Percentiles rank a stretch among this genome's conserved stretches.
phyloP scores from a whole-genome alignment of 2,797 vertebrate genomes.

The Sparus aurata region DNA sequence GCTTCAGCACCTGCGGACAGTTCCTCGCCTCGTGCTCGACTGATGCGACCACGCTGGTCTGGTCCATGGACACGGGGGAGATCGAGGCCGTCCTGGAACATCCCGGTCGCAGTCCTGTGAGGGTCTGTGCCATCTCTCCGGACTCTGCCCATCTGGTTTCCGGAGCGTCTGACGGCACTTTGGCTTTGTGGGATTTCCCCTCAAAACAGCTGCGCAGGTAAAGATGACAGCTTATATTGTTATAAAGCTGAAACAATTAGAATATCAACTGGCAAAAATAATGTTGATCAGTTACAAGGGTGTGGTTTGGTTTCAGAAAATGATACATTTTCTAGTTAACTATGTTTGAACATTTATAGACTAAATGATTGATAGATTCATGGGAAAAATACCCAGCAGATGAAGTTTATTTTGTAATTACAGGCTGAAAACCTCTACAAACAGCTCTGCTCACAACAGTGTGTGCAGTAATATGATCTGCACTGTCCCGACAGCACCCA shows the following conservation, averaged over 20 bases:
- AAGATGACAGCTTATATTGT: neutral
- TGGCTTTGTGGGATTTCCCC: slow-evolving; percentile 91
- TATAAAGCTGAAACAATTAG: no score
- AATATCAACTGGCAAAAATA: neutral
- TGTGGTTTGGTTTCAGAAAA: neutral
- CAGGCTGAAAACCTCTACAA: neutral
- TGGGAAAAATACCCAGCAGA: neutral
- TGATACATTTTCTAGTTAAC: neutral
- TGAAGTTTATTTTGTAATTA: neutral
- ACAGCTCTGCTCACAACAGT: no score
- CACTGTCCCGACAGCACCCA: neutral
- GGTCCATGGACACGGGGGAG: slow-evolving; percentile 86
- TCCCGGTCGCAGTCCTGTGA: slow-evolving; percentile 89
- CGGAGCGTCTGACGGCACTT: slow-evolving; percentile 91
- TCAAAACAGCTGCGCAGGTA: slow-evolving; percentile 86
- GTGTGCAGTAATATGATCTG: neutral
- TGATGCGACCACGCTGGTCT: slow-evolving; percentile 90
- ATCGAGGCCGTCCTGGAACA: slow-evolving; percentile 88
- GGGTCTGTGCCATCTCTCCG: slow-evolving; percentile 91
- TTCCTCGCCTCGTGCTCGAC: slow-evolving; percentile 94
- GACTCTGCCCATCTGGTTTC: slow-evolving; percentile 84
- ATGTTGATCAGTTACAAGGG: neutral
- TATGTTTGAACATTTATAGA: neutral
- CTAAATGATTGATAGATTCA: no score
- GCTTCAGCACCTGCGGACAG: slow-evolving; percentile 91